These are phyloP conservation scores for Ligdia adustata DNA, from an alignment of 2,888 invertebrate species.

Conservation along the genomic window DNA sequence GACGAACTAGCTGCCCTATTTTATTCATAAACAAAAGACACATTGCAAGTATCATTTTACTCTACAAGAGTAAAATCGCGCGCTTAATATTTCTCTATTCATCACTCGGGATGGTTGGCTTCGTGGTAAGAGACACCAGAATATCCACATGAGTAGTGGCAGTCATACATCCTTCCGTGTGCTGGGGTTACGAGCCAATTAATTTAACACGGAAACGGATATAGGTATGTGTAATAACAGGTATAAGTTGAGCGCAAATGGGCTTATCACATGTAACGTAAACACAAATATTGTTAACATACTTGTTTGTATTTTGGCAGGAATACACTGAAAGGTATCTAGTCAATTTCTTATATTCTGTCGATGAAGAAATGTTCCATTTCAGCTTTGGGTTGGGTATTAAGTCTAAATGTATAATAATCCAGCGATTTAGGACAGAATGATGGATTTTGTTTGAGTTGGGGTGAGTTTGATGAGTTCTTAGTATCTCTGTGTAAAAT, in stretches of 20 bases:
- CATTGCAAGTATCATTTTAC: no score
- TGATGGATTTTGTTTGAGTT: slow-evolving; percentile 30
- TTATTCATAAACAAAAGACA: no score
- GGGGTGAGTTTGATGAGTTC: slow-evolving; percentile 9
- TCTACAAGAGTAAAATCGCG: slow-evolving; percentile 7
- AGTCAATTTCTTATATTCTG: slow-evolving; percentile 38
- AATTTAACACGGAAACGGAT: slow-evolving; percentile 81
- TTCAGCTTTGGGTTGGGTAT: slow-evolving; percentile 36
- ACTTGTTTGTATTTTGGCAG: slow-evolving; percentile 32
- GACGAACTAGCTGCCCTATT: no score
- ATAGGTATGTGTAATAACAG: slow-evolving; percentile 41
- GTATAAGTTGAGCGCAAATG: slow-evolving; percentile 69
- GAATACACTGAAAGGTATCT: slow-evolving; percentile 32
- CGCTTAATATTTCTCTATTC: slow-evolving; percentile 19
- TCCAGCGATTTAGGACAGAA: slow-evolving; percentile 17
- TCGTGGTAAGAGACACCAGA: slow-evolving; percentile 48
- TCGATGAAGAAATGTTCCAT: slow-evolving; percentile 31
- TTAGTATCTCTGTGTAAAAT: no score
- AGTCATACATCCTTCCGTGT: slow-evolving; percentile 76
- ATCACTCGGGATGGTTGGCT: slow-evolving; percentile 17
- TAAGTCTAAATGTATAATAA: slow-evolving; percentile 33
- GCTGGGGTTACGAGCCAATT: slow-evolving; percentile 70
- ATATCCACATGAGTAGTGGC: slow-evolving; percentile 79
- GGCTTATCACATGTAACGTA: slow-evolving; percentile 70
- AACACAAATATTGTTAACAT: slow-evolving; percentile 30